A percentile compares a stretch with the other conserved stretches of the same genome.
These are phyloP conservation scores for Gasterosteus aculeatus DNA, from an alignment of 2,113 vertebrate genomes.

Conservation along the genomic window DNA sequence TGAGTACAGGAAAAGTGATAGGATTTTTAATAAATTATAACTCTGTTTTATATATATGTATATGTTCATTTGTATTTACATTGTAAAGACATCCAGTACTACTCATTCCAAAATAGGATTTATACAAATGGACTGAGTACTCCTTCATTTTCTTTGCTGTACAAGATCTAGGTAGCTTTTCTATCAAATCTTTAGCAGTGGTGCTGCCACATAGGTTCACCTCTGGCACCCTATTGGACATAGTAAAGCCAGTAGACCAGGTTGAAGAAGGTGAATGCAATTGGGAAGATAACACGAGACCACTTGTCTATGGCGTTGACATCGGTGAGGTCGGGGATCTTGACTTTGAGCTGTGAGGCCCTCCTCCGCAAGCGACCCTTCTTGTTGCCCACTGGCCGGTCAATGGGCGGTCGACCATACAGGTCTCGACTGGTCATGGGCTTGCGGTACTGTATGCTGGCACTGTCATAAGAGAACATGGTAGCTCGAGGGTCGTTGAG, in stretches of 20 bases:
- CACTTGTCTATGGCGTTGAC: conserved; percentile 97
- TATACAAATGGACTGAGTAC: conserved; percentile 50
- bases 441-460: conserved; percentile 90
- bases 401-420: conserved; percentile 81
- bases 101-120: conserved; percentile 52
- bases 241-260: conserved; percentile 97
- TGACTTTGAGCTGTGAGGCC: conserved; percentile 93
- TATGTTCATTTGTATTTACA: conserved; percentile 77
- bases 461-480: conserved; percentile 85
- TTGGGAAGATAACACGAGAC: conserved; percentile 94
- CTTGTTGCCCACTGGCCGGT: conserved; percentile 83
- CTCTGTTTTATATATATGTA: conserved; percentile 53
- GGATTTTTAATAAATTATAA: conserved; percentile 67
- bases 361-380: conserved; percentile 87
- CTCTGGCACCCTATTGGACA: conserved; percentile 84
- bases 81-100: conserved; percentile 58
- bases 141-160: conserved; percentile 32
- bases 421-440: conserved; percentile 86
- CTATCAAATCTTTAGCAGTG: conserved; percentile 35
- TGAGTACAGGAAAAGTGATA: conserved; percentile 65
- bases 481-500: conserved; percentile 81
- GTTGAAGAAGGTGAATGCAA: conserved; percentile 94
- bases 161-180: conserved; percentile 45
- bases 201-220: conserved; percentile 10
- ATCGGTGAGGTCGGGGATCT: conserved; percentile 94